These are phyloP conservation scores for Gonocerus acuteangulatus DNA, from an alignment of 2,888 invertebrate genomes.

Conservation along the genomic window DNA sequence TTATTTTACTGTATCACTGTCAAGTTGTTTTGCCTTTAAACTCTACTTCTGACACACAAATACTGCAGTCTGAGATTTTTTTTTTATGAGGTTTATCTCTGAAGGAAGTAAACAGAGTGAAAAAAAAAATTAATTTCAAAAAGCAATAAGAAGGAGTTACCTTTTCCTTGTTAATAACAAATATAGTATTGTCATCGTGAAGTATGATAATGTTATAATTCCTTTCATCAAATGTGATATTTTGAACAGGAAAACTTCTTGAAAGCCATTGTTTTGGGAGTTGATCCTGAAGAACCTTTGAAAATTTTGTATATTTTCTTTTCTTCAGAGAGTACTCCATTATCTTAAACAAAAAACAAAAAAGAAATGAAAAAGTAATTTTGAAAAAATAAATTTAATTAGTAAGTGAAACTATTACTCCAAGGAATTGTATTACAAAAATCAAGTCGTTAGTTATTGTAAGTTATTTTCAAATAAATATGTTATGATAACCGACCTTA, in stretches of 20 bases:
- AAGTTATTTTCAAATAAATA: no score
- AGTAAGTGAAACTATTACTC: no score
- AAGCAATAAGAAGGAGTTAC: constrained; percentile 40
- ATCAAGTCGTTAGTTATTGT: no score
- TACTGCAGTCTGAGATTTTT: constrained; percentile 23
- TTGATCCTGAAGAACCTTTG: constrained; percentile 48
- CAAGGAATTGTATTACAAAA: no score
- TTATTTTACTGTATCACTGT: no score
- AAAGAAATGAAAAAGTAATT: no score
- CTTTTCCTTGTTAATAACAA: constrained; percentile 52
- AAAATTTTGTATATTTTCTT: constrained; percentile 58
- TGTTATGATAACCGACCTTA: no score
- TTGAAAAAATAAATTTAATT: constrained; percentile 5
- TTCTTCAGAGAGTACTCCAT: constrained; percentile 64
- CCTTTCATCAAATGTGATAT: constrained; percentile 56
- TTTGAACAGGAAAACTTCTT: constrained; percentile 53
- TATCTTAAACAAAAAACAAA: constrained; percentile 49
- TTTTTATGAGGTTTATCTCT: background rate
- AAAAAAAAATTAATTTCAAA: background rate
- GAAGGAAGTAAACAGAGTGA: background rate
- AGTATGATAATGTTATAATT: constrained; percentile 59
- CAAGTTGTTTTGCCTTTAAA: no score
- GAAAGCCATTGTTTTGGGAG: constrained; percentile 53
- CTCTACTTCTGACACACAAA: no score
- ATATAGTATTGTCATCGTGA: constrained; percentile 64